These are phyloP conservation scores for Potamilus streckersoni DNA, from an alignment of 1,140 invertebrate genomes.

Conservation along the genomic window DNA sequence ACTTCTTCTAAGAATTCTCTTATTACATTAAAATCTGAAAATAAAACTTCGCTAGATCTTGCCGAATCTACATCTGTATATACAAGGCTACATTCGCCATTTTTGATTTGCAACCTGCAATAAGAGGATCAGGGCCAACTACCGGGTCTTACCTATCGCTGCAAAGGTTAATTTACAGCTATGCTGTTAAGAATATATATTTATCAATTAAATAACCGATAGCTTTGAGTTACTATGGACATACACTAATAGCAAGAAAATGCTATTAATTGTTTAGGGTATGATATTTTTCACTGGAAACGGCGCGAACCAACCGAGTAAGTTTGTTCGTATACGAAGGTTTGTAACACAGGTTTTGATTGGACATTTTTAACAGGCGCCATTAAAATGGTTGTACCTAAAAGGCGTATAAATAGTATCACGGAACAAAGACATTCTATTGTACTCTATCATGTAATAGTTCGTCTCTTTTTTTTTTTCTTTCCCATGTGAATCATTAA, in stretches of 20 bases:
- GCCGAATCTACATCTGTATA: too few relatives aligned
- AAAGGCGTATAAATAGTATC: too few relatives aligned
- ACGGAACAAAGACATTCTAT: too few relatives aligned
- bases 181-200: neutral
- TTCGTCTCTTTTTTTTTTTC: too few relatives aligned
- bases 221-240: neutral
- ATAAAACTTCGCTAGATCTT: too few relatives aligned
- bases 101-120: neutral
- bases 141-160: too few relatives aligned
- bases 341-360: constrained; percentile 11
- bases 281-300: constrained; percentile 21
- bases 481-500: too few relatives aligned
- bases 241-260: neutral
- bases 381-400: neutral
- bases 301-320: constrained; percentile 20
- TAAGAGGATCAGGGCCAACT: neutral
- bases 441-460: too few relatives aligned
- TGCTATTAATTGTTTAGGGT: neutral
- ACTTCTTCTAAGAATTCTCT: too few relatives aligned
- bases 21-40: too few relatives aligned
- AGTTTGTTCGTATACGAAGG: neutral
- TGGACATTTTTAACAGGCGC: constrained; percentile 2
- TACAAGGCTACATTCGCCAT: too few relatives aligned
- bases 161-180: neutral
- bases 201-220: neutral